Evolutionary conservation across 2,113 vertebrate genomes (phyloP), one percentile per base, ranked within the genome.

Genomic region (Muntiacus muntjak): DNA sequence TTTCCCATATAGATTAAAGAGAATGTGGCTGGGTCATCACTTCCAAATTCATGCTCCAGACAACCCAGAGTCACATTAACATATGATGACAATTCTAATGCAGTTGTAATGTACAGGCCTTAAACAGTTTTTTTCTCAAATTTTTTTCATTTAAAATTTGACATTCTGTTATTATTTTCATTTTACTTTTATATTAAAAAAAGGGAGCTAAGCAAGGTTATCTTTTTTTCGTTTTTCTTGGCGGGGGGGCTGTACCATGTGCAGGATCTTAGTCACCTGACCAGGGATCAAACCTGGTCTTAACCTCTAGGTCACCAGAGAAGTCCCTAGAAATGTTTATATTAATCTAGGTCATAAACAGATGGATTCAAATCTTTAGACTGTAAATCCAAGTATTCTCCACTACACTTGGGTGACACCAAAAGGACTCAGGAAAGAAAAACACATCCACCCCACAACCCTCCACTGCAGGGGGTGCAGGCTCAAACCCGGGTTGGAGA

Each of bases 121-220:
- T 52, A 74, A 0, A 62, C 0, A 81, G 9, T 36, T 71, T 71
- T 89, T 89, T 36, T 62, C 12, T 87, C 19, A 87, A 84, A 47
- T 50, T 84, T 62, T 78, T 58, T 30, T 94, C 60, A 96, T 55
- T 94, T 87, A 76, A 88, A 96, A 93, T 33, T 76, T 67, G 57
- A 95, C 26, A 89, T 12, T 91, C 17, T 4, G 30, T 88, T 91
- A 58, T 25, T 87, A 54, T 85, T 96, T 93, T 91, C 28, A 92
- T 55, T 87, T 92, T 79, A 89, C 78, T 92, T 84, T 87, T 94
- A 30, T 47, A 76, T 92, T 40, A 64, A 91, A 97, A 91, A 40
- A 1, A 4, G 12, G 8, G 71, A 76, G 15, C 74, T 86, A 71
- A 95, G 83, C 78, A 91, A 95, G 45, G 30, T 52, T 40, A 55